Percentiles rank a stretch among this genome's conserved stretches.
phyloP scores from a whole-genome alignment of 2,113 vertebrate genomes.

The Osmerus eperlanus region DNA sequence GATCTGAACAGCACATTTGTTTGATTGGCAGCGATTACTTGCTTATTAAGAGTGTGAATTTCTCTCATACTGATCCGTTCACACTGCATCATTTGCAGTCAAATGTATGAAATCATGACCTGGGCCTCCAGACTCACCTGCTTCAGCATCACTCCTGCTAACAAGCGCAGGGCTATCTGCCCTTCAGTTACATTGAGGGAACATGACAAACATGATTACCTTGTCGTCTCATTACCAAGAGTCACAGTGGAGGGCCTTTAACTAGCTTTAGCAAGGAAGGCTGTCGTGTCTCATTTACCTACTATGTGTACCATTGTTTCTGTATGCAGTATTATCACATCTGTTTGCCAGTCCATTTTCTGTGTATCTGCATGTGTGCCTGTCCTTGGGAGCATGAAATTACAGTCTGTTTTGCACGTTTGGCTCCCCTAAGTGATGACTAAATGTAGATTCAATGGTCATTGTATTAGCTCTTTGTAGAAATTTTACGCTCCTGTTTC shows the following conservation, averaged over 20 bases:
- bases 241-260: constrained; percentile 12
- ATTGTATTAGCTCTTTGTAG: constrained; percentile 45
- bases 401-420: constrained; percentile 33
- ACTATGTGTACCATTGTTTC: background rate
- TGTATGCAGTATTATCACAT: background rate
- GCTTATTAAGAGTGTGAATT: constrained; percentile 20
- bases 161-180: background rate
- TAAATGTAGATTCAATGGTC: constrained; percentile 41
- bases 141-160: background rate
- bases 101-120: constrained; percentile 35
- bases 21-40: constrained; percentile 32
- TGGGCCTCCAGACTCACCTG: constrained; percentile 16
- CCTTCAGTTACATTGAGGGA: background rate
- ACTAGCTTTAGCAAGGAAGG: background rate
- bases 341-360: constrained; percentile 16
- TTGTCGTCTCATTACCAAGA: background rate
- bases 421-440: constrained; percentile 8
- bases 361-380: constrained; percentile 4
- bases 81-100: constrained; percentile 15
- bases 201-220: background rate
- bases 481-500: too few relatives aligned
- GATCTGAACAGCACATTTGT: constrained; percentile 13
- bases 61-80: constrained; percentile 2
- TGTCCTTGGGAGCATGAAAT: constrained; percentile 16
- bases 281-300: background rate